Base-by-base conservation (phyloP, 2,113 vertebrate species). In the Coptodon bakossiorum region DNA sequence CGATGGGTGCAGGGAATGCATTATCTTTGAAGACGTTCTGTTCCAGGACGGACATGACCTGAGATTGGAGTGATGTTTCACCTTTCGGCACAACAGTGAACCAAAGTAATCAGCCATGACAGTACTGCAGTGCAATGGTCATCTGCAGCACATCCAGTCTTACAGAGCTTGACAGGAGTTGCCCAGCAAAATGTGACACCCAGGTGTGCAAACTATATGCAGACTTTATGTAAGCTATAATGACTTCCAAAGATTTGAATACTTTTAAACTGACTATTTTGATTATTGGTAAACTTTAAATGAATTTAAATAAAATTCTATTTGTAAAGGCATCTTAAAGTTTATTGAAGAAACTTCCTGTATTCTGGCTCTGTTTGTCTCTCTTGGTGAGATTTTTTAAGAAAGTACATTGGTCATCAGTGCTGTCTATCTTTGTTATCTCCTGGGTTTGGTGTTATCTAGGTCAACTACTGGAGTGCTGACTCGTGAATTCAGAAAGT, bases 401-500 rank as follows among this genome's bases (percentile, higher is more conserved):
- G 61, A 66, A 85, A 86, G n/a, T 27, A 22, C 27, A 17, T 29
- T 68, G 86, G 85, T 85, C 89, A 91, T 83, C 79, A 87, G 7
- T 6, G 59, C 38, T 85, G 81, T 85, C 89, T 82, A n/a, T 73
- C 81, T 79, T 80, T 88, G 45, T 61, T 52, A 29, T 90, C 80
- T 80, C 63, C 24, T 38, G 57, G 87, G 68, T 68, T 84, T 81
- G 56, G 8, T 27, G 84, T 83, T 89, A 92, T 92, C 57, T 94
- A 84, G 93, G 93, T 92, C 93, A 93, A 52, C 84, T 14, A 63
- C 54, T 88, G 31, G 22, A 92, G 16, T 50, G 91, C 90, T 93
- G 89, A 94, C 63, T 90, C 88, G 83, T 87, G 81, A 86, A 80
- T 91, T 88, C 73, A 90, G 84, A 68, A 91, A 84, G 82, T 88